phyloP scores from a whole-genome alignment of 1,140 invertebrate genomes.

The Teleopsis dalmanni region DNA sequence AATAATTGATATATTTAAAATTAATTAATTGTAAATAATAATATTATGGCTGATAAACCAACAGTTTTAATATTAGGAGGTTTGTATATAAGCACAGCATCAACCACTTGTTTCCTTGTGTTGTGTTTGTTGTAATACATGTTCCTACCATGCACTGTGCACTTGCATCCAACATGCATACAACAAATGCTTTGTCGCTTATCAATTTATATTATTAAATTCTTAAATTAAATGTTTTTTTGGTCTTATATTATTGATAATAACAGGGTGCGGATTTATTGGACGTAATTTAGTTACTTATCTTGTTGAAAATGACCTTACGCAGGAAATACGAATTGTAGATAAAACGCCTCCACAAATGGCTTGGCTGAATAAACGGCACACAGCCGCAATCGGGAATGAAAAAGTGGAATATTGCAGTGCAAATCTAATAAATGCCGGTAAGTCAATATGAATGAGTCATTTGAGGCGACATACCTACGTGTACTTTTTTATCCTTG shows the following conservation, averaged over 20 bases:
- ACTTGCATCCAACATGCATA: too few relatives aligned
- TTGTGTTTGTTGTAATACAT: neutral
- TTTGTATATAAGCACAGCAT: slow-evolving; percentile 18
- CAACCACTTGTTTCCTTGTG: neutral
- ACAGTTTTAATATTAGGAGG: slow-evolving; percentile 40
- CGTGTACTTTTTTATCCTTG: slow-evolving; percentile 13
- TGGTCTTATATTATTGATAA: too few relatives aligned
- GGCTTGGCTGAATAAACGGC: slow-evolving; percentile 74
- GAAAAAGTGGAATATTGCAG: slow-evolving; percentile 80
- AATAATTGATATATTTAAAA: neutral
- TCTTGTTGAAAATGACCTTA: slow-evolving; percentile 69
- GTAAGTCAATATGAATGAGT: slow-evolving; percentile 49
- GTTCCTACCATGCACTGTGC: too few relatives aligned
- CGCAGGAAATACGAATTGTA: slow-evolving; percentile 67
- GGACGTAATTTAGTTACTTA: slow-evolving; percentile 80
- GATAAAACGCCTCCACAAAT: slow-evolving; percentile 90
- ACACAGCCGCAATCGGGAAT: slow-evolving; percentile 62
- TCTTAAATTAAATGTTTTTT: too few relatives aligned
- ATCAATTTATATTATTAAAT: too few relatives aligned
- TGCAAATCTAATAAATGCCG: slow-evolving; percentile 81
- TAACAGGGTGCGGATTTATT: slow-evolving; percentile 81
- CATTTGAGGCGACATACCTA: neutral
- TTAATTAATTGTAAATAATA: neutral
- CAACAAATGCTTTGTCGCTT: too few relatives aligned
- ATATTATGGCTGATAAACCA: slow-evolving; percentile 37